Percentiles rank a stretch among this genome's conserved stretches.
These are phyloP conservation scores for Crocodylus rhombifer DNA, from an alignment of 2,797 vertebrate species.

Conservation along the genomic window DNA sequence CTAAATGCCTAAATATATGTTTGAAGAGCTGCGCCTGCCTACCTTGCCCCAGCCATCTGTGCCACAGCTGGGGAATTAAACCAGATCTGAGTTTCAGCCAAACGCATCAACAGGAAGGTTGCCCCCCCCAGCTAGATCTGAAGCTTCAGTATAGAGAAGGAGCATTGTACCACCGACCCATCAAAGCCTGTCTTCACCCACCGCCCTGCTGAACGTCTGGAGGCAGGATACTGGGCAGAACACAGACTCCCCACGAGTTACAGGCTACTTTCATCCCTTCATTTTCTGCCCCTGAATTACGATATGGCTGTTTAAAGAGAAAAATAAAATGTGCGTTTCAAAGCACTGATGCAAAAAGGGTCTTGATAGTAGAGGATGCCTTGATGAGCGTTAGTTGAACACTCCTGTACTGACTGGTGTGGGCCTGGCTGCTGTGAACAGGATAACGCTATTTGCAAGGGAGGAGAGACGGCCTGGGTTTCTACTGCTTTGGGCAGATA, in stretches of 20 bases:
- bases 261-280: background rate
- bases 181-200: accelerated
- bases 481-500: background rate
- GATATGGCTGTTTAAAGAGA: background rate
- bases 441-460: accelerated
- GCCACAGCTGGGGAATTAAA: no score
- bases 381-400: background rate
- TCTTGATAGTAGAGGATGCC: background rate
- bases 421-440: background rate
- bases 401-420: background rate
- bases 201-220: background rate
- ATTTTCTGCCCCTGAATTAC: background rate
- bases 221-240: background rate
- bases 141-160: background rate
- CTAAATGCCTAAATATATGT: no score
- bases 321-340: background rate
- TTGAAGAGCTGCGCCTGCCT: no score
- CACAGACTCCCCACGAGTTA: background rate
- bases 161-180: background rate
- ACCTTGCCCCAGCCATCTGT: no score
- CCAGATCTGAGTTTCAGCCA: no score
- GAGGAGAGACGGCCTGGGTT: background rate
- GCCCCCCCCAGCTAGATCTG: no score
- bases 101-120: no score
- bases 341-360: conserved; percentile 6